Evolutionary conservation across 2,888 invertebrate genomes (phyloP).

Genomic region (Myopa tessellatipennis): DNA sequence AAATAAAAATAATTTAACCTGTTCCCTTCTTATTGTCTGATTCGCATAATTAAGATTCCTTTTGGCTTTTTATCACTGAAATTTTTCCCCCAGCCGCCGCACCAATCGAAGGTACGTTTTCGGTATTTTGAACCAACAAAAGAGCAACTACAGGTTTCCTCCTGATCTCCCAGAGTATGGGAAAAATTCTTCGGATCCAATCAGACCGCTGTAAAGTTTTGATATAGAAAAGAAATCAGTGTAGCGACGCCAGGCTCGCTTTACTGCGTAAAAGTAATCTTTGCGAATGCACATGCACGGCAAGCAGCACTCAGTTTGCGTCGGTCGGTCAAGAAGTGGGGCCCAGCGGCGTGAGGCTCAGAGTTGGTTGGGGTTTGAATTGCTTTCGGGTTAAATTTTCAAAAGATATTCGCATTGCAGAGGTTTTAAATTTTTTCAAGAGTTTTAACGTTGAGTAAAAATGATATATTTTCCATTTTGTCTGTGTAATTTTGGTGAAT

Average conservation of each 20-base stretch:
- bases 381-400: no score
- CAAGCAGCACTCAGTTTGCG: neutral
- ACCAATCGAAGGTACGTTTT: conserved; percentile 7
- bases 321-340: neutral
- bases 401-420: no score
- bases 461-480: neutral
- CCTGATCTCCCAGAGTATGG: conserved; percentile 10
- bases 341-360: no score
- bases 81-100: conserved; percentile 6
- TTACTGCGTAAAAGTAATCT: neutral
- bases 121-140: neutral
- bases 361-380: no score
- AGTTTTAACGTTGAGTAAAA: no score
- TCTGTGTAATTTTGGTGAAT: neutral
- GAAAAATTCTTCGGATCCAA: conserved; percentile 36
- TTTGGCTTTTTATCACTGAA: conserved; percentile 40
- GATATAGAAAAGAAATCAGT: conserved; percentile 34
- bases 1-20: conserved; percentile 22
- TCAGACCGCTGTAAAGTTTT: conserved; percentile 25
- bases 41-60: conserved; percentile 49
- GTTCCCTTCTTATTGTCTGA: conserved; percentile 41
- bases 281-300: neutral
- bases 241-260: neutral
- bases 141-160: neutral
- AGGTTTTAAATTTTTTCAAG: no score